Conservation (phyloP, 2,797 vertebrate species). For the Muscicapa comitata region DNA sequence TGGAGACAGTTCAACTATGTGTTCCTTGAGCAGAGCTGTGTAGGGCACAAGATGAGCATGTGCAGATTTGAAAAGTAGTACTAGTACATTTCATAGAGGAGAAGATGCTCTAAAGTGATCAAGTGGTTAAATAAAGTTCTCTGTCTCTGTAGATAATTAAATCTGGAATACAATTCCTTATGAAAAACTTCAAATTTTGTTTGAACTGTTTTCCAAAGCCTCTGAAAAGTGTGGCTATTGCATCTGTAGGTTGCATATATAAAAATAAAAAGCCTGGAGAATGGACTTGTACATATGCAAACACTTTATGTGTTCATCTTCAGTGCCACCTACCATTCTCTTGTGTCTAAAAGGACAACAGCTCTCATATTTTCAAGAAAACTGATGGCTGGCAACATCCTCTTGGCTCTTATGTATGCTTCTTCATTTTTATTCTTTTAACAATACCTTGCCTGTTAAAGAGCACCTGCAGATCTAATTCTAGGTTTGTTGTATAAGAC, state of each 20-base stretch:
- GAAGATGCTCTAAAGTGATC: not conserved
- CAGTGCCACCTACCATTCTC: not conserved
- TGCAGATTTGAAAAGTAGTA: not conserved
- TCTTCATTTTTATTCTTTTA: not conserved
- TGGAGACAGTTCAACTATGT: not conserved
- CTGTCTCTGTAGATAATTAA: not conserved
- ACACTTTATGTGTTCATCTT: not conserved
- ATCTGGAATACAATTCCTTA: not conserved
- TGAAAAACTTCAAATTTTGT: not conserved
- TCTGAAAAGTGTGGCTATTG: not conserved
- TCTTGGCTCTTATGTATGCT: not conserved
- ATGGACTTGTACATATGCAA: not conserved
- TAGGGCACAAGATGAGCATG: not conserved
- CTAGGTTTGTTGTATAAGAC: not conserved
- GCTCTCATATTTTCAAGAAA: not conserved
- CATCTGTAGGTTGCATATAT: not conserved
- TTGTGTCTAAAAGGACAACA: not conserved
- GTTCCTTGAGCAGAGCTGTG: fast-evolving
- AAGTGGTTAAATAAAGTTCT: not conserved
- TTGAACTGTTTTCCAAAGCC: not conserved
- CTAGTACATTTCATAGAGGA: not conserved
- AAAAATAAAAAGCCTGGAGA: not conserved
- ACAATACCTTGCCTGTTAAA: not conserved
- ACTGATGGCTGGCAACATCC: not conserved
- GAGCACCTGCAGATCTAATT: not conserved